Evolutionary conservation across 2,113 vertebrate species (phyloP).

Genomic region (Xenus cinereus): DNA sequence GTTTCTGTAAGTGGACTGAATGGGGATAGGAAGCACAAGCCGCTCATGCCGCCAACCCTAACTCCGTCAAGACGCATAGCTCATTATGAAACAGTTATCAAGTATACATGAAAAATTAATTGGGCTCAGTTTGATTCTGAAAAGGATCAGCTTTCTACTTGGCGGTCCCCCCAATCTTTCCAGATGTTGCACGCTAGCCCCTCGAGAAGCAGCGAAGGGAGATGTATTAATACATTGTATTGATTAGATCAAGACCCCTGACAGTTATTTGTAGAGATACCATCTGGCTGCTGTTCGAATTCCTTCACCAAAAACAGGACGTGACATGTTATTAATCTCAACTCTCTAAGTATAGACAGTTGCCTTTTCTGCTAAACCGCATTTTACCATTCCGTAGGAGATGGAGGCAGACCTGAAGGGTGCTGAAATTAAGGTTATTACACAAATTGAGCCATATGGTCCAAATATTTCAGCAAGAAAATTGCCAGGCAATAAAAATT

Average conservation of each 20-base stretch:
- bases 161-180: constrained; percentile 84
- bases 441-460: constrained; percentile 99
- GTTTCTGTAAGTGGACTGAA: constrained; percentile 97
- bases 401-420: constrained; percentile 96
- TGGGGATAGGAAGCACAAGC: constrained; percentile 92
- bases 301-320: constrained; percentile 99
- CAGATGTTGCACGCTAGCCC: constrained; percentile 94
- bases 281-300: constrained; percentile 99
- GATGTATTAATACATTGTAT: constrained; percentile 99
- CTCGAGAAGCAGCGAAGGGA: constrained; percentile 89
- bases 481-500: constrained; percentile 99
- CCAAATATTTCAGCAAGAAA: constrained; percentile 99
- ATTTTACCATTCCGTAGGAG: constrained; percentile 86
- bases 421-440: constrained; percentile 99
- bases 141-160: constrained; percentile 82
- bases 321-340: constrained; percentile 99
- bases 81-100: constrained; percentile 94
- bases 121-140: constrained; percentile 87
- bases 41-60: constrained; percentile 84
- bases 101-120: constrained; percentile 90
- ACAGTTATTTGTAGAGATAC: constrained; percentile 99
- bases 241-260: constrained; percentile 99
- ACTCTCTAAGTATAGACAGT: constrained; percentile 88
- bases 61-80: constrained; percentile 83
- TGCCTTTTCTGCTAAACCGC: constrained; percentile 84